Base-by-base conservation (phyloP, 2,113 vertebrate species). In the Vombatus ursinus region DNA sequence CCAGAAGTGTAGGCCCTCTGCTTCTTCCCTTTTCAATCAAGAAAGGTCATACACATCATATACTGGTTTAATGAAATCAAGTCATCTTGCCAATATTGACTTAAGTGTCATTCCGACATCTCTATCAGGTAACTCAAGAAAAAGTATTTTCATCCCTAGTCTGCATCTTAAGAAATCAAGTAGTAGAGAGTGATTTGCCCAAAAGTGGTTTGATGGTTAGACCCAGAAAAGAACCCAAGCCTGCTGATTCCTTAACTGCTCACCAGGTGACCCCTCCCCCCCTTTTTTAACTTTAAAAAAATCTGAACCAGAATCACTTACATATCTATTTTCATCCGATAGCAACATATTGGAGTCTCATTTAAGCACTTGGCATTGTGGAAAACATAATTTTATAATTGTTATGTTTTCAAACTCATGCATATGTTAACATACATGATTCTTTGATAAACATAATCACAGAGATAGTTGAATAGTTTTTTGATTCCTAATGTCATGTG, bases 81-180 rank as follows among this genome's bases (percentile, higher is more conserved):
- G 90, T 96, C 52, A 95, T 49, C 50, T 94, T n/a, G 14, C 92
- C 90, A 92, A 91, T 93, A 91, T 61, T 50, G 8, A n/a, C 44
- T 37, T 7, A 31, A 24, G 48, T 93, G 52, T 92, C 92, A 93
- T 93, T 89, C 24, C 14, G 10, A 26, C 0, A 0, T 52, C 68
- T 16, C 19, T 92, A 77, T 94, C 93, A 92, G 90, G 47, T 31
- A 92, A 90, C 52, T 96, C 49, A 48, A 94, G 89, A 28, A 92
- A 68, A 92, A 31, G 14, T 57, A 50, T 52, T 96, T 97, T 94
- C 91, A 52, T 92, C 48, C 53, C 44, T 95, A 93, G n/a, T 91
- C 96, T 94, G 90, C 1, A 19, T 90, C 26, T 50, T 94, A 51
- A 50, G 84, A 95, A 96, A 57, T 44, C 14, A 24, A 94, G 91